Base-by-base conservation (phyloP, 2,113 vertebrate genomes). In the Edolisoma coerulescens region DNA sequence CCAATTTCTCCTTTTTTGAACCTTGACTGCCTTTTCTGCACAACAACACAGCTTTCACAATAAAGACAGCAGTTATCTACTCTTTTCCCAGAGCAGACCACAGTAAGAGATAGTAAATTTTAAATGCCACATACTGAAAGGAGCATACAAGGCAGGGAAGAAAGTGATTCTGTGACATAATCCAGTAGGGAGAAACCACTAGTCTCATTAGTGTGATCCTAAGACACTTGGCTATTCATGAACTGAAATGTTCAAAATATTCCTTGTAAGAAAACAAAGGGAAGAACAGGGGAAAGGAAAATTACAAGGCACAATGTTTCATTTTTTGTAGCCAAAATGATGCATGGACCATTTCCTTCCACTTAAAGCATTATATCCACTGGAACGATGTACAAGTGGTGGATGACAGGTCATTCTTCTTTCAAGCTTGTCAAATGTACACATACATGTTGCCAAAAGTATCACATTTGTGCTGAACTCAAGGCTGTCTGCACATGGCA, bases 171-270 rank as follows among this genome's bases (percentile, higher is more conserved):
- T 33, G 20, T 32, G 26, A 61, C 14, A 67, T 60, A 88, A 70
- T 16, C 27, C 77, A 70, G 27, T 8, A 47, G 5, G 11, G 7
- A 53, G 49, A 71, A 77, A 69, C 14, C 16, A 35, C 23, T 74
- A 39, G 9, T 37, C 10, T 61, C 26, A 49, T n/a, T 53, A 47
- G 11, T 82, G 37, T 94, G 69, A 95, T 95, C 61, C 73, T 85
- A 84, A 95, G 42, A 96, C 74, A 95, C 7, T 87, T 45, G 21
- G 21, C 17, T 93, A 71, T 91, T 94, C 89, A 89, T 81, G 81
- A 97, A 94, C 92, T 70, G 65, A 90, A 79, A 93, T 28, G 91
- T 94, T 95, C 76, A 84, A 96, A 96, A 87, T 21, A 30, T 12
- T 33, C 84, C 50, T 20, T 56, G 7, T 52, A 88, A 90, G 74